Conservation (phyloP, 2,113 vertebrate genomes). For the Eulemur rufifrons region DNA sequence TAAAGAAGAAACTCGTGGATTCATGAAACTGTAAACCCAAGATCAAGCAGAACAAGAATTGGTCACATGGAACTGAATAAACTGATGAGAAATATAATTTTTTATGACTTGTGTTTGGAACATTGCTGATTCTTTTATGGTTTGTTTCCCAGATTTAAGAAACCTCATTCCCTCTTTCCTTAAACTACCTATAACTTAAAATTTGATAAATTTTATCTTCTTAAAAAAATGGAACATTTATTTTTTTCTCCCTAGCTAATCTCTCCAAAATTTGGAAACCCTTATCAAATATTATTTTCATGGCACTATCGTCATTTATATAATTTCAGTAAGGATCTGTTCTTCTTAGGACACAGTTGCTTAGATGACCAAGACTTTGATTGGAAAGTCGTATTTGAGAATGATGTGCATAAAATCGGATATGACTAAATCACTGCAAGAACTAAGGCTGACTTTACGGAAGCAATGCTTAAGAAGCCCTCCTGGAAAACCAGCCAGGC, state of each 20-base stretch:
- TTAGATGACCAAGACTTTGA: neutral
- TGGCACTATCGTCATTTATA: neutral
- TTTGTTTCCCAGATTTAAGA: neutral
- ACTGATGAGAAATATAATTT: neutral
- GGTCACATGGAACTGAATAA: neutral
- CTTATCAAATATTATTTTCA: neutral
- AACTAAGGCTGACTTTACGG: neutral
- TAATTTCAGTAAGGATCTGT: neutral
- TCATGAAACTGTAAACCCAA: neutral
- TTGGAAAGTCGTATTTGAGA: neutral
- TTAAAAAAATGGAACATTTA: neutral
- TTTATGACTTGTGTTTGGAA: neutral
- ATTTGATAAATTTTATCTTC: neutral
- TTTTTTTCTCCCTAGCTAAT: neutral
- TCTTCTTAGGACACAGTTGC: neutral
- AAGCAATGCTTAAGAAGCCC: neutral
- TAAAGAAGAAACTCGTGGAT: neutral
- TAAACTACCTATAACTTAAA: neutral
- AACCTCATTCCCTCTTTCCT: neutral
- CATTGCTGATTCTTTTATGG: neutral
- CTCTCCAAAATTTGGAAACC: neutral
- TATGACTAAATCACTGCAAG: neutral
- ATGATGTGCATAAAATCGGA: neutral
- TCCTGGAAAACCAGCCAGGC: neutral
- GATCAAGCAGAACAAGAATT: neutral